phyloP scores from a whole-genome alignment of 2,888 invertebrate genomes.

The Byasa hedistus region DNA sequence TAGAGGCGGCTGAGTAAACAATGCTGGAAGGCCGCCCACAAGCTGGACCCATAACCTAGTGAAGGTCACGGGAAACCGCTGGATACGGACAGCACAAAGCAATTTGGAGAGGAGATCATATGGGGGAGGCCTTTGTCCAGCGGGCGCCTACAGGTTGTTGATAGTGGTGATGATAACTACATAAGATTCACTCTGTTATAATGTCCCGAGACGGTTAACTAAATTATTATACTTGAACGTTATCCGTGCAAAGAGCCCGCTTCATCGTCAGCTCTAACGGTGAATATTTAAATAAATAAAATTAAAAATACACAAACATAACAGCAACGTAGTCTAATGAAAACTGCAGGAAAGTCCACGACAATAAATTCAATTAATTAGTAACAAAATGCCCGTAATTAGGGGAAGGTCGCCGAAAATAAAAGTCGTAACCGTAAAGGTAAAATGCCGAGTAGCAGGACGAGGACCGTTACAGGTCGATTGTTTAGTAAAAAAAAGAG shows the following conservation, averaged over 20 bases:
- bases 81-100: no score
- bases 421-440: conserved; percentile 17
- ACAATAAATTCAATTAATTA: conserved; percentile 20
- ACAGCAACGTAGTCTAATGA: conserved; percentile 2
- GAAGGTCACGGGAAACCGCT: no score
- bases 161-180: no score
- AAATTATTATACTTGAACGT: background rate
- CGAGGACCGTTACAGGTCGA: background rate
- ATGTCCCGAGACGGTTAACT: background rate
- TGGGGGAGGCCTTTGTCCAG: no score
- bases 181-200: background rate
- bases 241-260: background rate
- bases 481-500: conserved; percentile 12
- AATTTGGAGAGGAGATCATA: no score
- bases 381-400: conserved; percentile 13
- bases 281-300: background rate
- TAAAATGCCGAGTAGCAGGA: conserved; percentile 16
- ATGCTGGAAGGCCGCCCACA: no score
- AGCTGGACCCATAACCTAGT: no score
- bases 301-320: background rate
- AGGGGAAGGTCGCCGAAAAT: conserved; percentile 13
- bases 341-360: conserved; percentile 8
- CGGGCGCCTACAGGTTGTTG: no score
- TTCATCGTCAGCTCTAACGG: background rate
- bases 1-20: no score